Evolutionary conservation across 1,140 invertebrate species (phyloP).

Genomic region (Lethocerus indicus): DNA sequence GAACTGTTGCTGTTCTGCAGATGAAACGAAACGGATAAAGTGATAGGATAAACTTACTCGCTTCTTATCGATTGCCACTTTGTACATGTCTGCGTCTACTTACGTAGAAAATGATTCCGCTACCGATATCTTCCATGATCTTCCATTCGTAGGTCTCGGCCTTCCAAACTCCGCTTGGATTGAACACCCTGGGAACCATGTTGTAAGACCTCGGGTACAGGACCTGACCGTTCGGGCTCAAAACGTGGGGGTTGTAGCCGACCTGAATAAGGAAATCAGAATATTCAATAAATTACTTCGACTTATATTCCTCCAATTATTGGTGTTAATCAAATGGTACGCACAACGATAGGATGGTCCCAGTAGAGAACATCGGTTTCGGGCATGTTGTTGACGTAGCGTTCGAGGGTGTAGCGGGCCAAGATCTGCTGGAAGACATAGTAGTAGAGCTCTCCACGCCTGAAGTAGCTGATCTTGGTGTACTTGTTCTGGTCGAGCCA

Average conservation of each 20-base stretch:
- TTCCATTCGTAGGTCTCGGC: slow-evolving; percentile 8
- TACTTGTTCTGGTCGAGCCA: slow-evolving; percentile 36
- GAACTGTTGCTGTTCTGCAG: too few relatives aligned
- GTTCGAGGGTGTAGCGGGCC: slow-evolving; percentile 46
- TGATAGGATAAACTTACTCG: too few relatives aligned
- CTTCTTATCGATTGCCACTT: too few relatives aligned
- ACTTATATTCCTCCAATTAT: not conserved
- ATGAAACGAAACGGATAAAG: too few relatives aligned
- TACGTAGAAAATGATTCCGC: not conserved
- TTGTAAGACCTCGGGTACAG: slow-evolving; percentile 10
- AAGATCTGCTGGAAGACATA: slow-evolving; percentile 40
- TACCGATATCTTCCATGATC: slow-evolving; percentile 8
- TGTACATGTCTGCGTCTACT: too few relatives aligned
- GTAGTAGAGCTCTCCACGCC: slow-evolving; percentile 43
- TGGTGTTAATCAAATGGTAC: too few relatives aligned
- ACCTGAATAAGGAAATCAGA: slow-evolving; percentile 1
- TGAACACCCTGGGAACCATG: not conserved
- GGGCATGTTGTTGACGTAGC: slow-evolving; percentile 39
- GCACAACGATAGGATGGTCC: slow-evolving; percentile 30
- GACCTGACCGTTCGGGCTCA: slow-evolving; percentile 7
- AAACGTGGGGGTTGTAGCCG: slow-evolving; percentile 14
- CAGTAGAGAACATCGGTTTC: slow-evolving; percentile 37
- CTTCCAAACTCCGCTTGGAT: not conserved
- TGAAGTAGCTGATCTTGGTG: slow-evolving; percentile 27
- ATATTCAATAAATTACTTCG: not conserved